Evolutionary conservation across 2,888 invertebrate genomes (phyloP), one percentile per base, ranked within the genome.

Genomic region (Harpagoxenus sublaevis): DNA sequence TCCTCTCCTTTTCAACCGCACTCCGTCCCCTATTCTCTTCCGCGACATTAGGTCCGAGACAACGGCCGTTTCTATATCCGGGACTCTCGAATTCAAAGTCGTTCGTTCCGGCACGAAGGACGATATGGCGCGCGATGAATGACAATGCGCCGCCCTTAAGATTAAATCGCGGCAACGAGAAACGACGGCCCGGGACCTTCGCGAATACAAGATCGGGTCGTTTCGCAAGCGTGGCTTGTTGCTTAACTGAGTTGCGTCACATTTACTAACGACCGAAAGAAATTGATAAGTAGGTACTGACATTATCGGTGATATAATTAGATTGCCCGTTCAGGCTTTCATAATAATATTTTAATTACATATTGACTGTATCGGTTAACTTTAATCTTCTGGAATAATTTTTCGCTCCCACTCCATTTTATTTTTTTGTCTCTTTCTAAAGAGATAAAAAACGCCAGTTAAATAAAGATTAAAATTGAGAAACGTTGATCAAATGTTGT

Each of bases 11-110:
- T 86, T 78, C 73, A 62, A 23, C 68, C 86, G 84, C 74, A 63
- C 78, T 74, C 53, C 75, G 51, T 39, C 45, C 39, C 68, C 81
- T 42, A 35, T 84, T 88, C 73, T 82, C 89, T 90, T 90, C 88
- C 90, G 87, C 91, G 86, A 91, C 91, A 91, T 90, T 91, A 90
- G 82, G 84, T 78, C 81, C 62, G 73, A 66, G 86, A 42, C 81
- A 75, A 55, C 74, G 66, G 78, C 62, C 86, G 85, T 78, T 84
- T 77, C 83, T 57, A 31, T 57, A 51, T 66, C 51, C 62, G 84
- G 78, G 62, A 81, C 78, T 53, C 84, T 45, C 84, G 77, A 62
- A 74, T 86, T 84, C 85, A 63, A 74, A 86, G 81, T 81, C 86
- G 77, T 78, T 71, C 78, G 84, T 84, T 85, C 81, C 75, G 66